Evolutionary conservation across 1,140 invertebrate species (phyloP), one percentile per base, ranked within the genome.

Genomic region (Thrips palmi): DNA sequence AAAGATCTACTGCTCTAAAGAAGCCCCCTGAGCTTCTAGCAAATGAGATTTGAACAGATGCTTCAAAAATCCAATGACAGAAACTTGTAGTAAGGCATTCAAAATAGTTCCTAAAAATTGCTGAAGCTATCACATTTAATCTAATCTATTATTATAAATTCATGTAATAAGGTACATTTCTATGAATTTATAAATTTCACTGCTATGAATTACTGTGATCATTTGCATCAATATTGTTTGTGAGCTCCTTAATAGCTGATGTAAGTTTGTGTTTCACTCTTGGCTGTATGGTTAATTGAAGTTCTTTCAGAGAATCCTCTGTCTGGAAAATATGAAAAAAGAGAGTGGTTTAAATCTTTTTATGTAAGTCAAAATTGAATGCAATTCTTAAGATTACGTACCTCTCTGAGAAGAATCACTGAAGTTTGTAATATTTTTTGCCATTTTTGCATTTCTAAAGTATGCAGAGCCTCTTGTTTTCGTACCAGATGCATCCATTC

Each of bases 371-470:
- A 20, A n/a, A 20, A 14, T 7, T 17, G n/a, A 33, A 21, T 8
- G 29, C n/a, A 7, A 29, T 29, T n/a, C 14, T 6, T 36, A 23
- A 33, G 8, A 24, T 23, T 18, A 10, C 4, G 14, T 42, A 46
- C 45, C 40, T 46, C 36, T 28, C 63, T 61, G 36, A 78, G 57
- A 31, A 74, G 59, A 28, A 64, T 51, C 38, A 72, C 65, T 28
- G 73, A 66, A 36, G 65, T 64, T 44, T 69, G 67, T 17, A 86
- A 60, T 40, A 80, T 69, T 47, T 70, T 67, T 48, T 76, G 67
- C 81, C 81, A 87, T 47, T 73, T 74, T 33, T 71, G 65, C 48
- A 84, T 63, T 56, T 85, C 79, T 28, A 68, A 60, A 29, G 75
- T 67, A 58, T 85, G 79, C 20, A 80, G 60, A 21, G 62, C 62